Conservation (phyloP, 1,140 invertebrate species). For the Apolygus lucorum region DNA sequence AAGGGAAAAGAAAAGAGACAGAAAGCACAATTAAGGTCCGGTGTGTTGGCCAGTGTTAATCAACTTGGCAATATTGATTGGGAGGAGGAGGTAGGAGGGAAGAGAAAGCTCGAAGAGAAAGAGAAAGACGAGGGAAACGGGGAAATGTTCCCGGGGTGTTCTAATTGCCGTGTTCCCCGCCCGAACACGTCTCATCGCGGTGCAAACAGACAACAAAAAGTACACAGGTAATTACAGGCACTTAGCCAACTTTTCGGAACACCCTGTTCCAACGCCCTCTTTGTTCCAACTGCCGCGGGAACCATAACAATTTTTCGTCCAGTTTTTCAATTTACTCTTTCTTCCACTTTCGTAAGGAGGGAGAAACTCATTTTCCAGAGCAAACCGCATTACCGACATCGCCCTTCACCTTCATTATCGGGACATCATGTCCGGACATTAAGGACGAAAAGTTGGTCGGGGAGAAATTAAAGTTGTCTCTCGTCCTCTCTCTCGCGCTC, state of each 20-base stretch:
- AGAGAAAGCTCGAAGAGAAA: not conserved
- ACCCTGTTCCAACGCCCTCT: not conserved
- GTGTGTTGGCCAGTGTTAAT: slow-evolving; percentile 23
- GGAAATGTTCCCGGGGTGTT: not conserved
- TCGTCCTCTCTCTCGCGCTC: too few species aligned
- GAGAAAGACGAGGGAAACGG: not conserved
- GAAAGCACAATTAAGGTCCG: slow-evolving; percentile 22
- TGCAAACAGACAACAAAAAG: slow-evolving; percentile 7
- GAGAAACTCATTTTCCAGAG: not conserved
- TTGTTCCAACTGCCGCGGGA: not conserved
- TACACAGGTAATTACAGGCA: slow-evolving; percentile 22
- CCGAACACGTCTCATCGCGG: slow-evolving; percentile 19
- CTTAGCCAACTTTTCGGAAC: slow-evolving; percentile 16
- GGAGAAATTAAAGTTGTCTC: not conserved
- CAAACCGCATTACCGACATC: too few species aligned
- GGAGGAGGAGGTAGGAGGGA: slow-evolving; percentile 7
- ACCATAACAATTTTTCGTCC: not conserved
- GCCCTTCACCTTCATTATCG: too few species aligned
- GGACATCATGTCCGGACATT: not conserved
- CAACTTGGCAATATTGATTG: slow-evolving; percentile 24
- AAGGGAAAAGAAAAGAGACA: slow-evolving; percentile 20
- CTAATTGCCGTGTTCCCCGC: slow-evolving; percentile 21
- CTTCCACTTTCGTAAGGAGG: not conserved
- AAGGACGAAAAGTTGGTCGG: not conserved
- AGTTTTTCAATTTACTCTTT: not conserved